Evolutionary conservation across 2,797 vertebrate genomes (phyloP).

Genomic region (Manis crassicaudata): DNA sequence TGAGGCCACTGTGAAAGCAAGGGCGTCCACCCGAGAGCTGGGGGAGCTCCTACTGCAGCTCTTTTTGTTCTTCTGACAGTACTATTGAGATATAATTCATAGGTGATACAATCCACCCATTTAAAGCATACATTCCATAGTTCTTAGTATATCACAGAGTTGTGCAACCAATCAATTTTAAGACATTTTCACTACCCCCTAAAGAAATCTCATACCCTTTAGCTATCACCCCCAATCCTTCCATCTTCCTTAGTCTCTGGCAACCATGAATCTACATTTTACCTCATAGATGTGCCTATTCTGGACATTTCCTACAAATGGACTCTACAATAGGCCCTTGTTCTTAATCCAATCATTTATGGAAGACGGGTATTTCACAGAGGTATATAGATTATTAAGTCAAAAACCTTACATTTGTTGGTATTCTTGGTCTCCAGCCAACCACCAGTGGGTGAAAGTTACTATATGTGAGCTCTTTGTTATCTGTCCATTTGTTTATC

Average conservation of each 20-base stretch:
- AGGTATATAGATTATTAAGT: not conserved
- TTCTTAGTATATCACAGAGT: not conserved
- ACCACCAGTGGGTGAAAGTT: conserved; percentile 94
- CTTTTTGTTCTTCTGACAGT: not conserved
- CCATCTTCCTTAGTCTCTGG: not conserved
- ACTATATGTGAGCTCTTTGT: conserved; percentile 85
- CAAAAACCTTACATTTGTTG: conserved; percentile 87
- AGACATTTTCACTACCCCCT: not conserved
- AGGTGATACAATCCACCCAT: not conserved
- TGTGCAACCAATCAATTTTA: not conserved
- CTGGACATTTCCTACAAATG: not conserved
- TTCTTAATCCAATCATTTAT: conserved; percentile 28
- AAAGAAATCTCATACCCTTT: not conserved
- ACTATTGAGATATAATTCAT: not conserved
- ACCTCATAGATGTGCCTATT: not conserved
- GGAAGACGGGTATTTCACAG: not conserved
- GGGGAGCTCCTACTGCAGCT: not conserved
- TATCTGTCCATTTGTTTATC: conserved; percentile 89
- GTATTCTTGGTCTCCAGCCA: conserved; percentile 87
- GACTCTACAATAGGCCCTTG: not conserved
- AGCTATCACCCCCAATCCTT: not conserved
- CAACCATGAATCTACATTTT: not conserved
- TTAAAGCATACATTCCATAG: not conserved
- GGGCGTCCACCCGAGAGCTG: not conserved
- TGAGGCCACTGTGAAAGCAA: not conserved